These are phyloP conservation scores for Pristionchus maxplancki DNA, from an alignment of 2,888 invertebrate species.

Conservation along the genomic window DNA sequence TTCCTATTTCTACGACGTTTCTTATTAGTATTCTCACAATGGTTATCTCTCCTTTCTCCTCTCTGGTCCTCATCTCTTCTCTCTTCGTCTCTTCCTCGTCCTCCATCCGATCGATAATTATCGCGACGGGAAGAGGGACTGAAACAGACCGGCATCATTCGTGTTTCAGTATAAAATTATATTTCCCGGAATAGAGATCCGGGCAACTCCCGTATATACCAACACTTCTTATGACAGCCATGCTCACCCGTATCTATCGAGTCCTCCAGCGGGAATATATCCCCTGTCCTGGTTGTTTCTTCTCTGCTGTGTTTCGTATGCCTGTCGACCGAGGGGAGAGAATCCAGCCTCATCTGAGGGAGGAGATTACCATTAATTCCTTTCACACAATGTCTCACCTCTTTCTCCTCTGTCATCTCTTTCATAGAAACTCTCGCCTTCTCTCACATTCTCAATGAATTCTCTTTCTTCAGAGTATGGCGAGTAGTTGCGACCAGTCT, in stretches of 20 bases:
- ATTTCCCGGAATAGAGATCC: no score
- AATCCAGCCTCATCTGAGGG: background rate
- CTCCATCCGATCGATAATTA: background rate
- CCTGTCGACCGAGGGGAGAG: constrained; percentile 17
- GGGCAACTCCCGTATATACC: no score
- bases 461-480: background rate
- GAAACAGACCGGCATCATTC: background rate
- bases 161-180: background rate
- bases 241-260: constrained; percentile 26
- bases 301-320: background rate
- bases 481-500: background rate
- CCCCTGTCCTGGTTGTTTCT: background rate
- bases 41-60: constrained; percentile 4
- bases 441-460: constrained; percentile 13
- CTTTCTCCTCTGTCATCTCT: background rate
- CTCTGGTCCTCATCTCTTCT: background rate
- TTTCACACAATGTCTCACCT: background rate
- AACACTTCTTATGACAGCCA: no score
- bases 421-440: constrained; percentile 1
- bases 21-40: constrained; percentile 3
- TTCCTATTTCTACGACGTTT: background rate
- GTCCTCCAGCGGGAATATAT: background rate
- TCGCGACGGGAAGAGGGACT: background rate
- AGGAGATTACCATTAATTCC: background rate
- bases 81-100: background rate